Percentiles rank a stretch among this genome's conserved stretches.
Evolutionary conservation across 2,888 invertebrate species (phyloP).

Genomic region (Nesidiocoris tenuis): DNA sequence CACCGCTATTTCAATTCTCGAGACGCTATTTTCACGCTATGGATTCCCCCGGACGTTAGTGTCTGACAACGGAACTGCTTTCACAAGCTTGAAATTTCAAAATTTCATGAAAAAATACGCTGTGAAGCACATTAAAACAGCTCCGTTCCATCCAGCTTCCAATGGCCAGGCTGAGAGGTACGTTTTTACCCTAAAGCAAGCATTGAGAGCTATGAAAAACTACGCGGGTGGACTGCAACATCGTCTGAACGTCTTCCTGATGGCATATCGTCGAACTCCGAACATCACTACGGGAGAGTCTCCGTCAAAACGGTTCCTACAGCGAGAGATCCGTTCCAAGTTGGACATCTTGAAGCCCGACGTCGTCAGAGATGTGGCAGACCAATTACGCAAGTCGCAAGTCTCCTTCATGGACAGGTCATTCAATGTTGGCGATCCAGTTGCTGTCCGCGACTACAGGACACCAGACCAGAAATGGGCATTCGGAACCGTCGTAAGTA

Average conservation of each 20-base stretch:
- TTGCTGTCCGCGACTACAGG: too few species aligned
- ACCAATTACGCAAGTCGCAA: too few species aligned
- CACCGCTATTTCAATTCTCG: conserved; percentile 7
- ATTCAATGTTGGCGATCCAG: too few species aligned
- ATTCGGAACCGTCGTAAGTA: too few species aligned
- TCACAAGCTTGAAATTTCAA: conserved; percentile 17
- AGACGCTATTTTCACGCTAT: conserved; percentile 23
- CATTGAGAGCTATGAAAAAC: conserved; percentile 8
- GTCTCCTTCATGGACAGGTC: too few species aligned
- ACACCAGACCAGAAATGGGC: too few species aligned
- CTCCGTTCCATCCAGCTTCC: conserved; percentile 41
- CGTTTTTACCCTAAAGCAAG: conserved; percentile 14
- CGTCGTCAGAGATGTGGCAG: conserved; percentile 14
- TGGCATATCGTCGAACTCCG: conserved; percentile 16
- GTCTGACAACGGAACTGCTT: conserved; percentile 26
- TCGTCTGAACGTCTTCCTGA: conserved; percentile 15
- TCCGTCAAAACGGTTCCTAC: conserved; percentile 8
- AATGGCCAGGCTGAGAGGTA: conserved; percentile 29
- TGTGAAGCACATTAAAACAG: conserved; percentile 17
- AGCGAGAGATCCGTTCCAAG: conserved; percentile 15
- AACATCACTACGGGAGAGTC: conserved; percentile 26
- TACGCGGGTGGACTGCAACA: conserved; percentile 5
- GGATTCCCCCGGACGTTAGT: conserved; percentile 23
- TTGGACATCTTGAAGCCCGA: conserved; percentile 17
- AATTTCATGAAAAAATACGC: conserved; percentile 3